Base-by-base conservation (phyloP, 1,140 invertebrate species). In the Goniozus legneri region DNA sequence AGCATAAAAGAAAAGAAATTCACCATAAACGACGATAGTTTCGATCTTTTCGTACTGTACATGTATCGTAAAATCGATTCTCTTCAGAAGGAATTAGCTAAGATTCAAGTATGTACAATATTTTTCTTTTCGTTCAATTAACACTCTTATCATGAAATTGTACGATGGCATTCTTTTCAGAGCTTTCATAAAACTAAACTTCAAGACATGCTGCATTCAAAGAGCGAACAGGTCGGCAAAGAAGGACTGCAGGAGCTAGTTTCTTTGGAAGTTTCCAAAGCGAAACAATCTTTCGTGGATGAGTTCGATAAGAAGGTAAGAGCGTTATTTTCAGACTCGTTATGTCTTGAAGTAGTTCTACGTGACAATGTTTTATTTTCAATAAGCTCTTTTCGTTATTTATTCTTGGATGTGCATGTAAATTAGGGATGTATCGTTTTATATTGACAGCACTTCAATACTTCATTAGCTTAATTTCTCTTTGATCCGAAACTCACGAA, bases 81-180 rank as follows among this genome's bases (percentile, higher is more conserved):
- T 47, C 78, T 84, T 34, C 87, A 89, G 62, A 88, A 86, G 54
- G 85, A 89, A 70, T 62, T 90, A 35, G 78, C 81, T 2, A 84
- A 83, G 58, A 43, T 77, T 16, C 72, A 79, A 69, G 79, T 80
- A 53, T 63, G 57, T 62, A 39, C 2, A 13, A 36, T 15, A 8
- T 48, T 37, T 40, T 37, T 32, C 27, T 41, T 10, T 6, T 19
- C 10, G 14, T 39, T 18, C 38, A 13, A 4, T 31, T 10, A 22
- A 34, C 21, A 44, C 31, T 24, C 40, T 52, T 16, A 19, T 42
- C 12, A 8, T 35, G 19, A 2, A 14, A 27, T 21, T 6, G 1
- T 18, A 10, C 8, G 2, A n/a, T 2, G 7, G 10, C 8, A 33
- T 39, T 44, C 44, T 39, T 8, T 54, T 33, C 35, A 88, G 77